Evolutionary conservation across 2,888 invertebrate genomes (phyloP), one percentile per base, ranked within the genome.

Genomic region (Epinotia ramella): DNA sequence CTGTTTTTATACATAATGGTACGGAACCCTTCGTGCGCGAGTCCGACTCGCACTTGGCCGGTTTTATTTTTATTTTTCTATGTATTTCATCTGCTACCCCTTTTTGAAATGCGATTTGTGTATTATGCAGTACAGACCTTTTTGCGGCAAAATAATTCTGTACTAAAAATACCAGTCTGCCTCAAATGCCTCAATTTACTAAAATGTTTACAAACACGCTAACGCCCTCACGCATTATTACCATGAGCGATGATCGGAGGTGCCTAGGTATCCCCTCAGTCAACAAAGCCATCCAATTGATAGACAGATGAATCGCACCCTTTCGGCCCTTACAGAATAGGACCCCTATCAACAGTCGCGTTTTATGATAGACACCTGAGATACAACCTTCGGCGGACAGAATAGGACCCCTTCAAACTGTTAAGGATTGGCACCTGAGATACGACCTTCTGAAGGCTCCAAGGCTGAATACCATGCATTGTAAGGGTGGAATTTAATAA

Each of bases 291-390:
- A 24, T 18, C 53, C 28, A 40, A 11, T 44, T 69, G 74, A 74
- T 59, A 40, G 59, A 70, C 69, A 40, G 64, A 70, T 70, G 74
- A 74, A 57, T 60, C 18, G 64, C 20, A 28, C 57, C 67, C 56
- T 12, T 56, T 53, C 40, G 40, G 40, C 68, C 68, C 44, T 68
- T 68, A 40, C 44, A 9, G 16, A 53, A 53, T 53, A 53, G 53
- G 5, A 53, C 57, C 44, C 33, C 16, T 5, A 44, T 20, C 6
- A 33, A 33, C 33, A 7, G 64, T 24, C 12, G 13, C 12, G 3
- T 24, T 65, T 49, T 65, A 65, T 24, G 49, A 53, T n/a, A 53
- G n/a, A n/a, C 7, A 53, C 53, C 53, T 53, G 53, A 53, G 53
- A 40, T 9, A 12, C 9, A 59, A 60, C 16, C 60, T 60, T 33